Percentiles rank a stretch among this genome's conserved stretches.
Conservation (phyloP, 1,140 invertebrate species). For the Nixonia krombeini region DNA sequence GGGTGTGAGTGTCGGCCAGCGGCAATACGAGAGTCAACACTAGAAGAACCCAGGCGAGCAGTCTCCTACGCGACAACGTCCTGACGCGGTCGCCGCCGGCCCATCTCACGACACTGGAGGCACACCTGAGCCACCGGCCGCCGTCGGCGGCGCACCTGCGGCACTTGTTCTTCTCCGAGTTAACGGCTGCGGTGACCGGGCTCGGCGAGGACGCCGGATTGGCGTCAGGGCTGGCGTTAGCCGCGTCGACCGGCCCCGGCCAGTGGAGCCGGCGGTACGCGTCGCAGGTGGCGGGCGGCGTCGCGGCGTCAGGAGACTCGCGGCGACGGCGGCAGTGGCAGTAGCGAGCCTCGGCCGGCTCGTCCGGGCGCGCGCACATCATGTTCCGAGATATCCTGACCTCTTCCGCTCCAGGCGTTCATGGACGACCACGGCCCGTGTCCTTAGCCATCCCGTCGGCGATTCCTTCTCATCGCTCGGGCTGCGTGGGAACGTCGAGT, state of each 20-base stretch:
- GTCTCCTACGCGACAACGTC: too few species aligned
- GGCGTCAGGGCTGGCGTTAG: neutral
- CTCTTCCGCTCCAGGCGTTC: neutral
- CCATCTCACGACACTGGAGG: too few species aligned
- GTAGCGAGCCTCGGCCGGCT: neutral
- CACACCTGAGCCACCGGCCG: too few species aligned
- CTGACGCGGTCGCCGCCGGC: too few species aligned
- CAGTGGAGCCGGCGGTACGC: neutral
- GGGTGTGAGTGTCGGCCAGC: too few species aligned
- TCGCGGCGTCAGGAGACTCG: neutral
- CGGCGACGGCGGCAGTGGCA: neutral
- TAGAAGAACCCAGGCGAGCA: too few species aligned
- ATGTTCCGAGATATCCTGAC: neutral
- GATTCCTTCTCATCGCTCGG: neutral
- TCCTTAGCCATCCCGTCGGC: neutral
- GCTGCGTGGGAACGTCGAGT: too few species aligned
- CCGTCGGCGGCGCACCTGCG: too few species aligned
- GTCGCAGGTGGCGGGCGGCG: neutral
- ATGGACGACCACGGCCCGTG: neutral
- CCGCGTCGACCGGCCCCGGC: neutral
- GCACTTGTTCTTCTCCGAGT: too few species aligned
- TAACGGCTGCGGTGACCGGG: too few species aligned
- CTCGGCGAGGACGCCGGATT: too few species aligned
- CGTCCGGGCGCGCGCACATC: neutral
- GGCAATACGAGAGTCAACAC: too few species aligned